Base-by-base conservation (phyloP, 2,113 vertebrate species). In the Ictidomys tridecemlineatus region DNA sequence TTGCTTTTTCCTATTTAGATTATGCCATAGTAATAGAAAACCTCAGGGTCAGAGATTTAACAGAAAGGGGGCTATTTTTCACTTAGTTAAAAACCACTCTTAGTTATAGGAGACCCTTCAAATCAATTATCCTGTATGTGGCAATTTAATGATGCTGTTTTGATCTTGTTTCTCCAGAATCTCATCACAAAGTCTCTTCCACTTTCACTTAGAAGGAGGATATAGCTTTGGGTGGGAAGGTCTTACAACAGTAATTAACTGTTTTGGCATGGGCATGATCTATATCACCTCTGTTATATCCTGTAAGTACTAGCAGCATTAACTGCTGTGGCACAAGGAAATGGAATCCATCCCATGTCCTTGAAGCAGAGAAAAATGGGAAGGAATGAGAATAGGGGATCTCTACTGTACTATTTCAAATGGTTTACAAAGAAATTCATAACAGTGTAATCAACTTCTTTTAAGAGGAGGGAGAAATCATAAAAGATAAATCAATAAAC, bases 1-100 rank as follows among this genome's bases (percentile, higher is more conserved):
- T 80, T 84, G 37, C 73, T 78, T 84, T 76, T 65, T 77, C 48
- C 89, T 61, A 42, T 56, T 88, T 85, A 93, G 39, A 79, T 85
- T 74, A 28, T 32, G 5, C 13, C 32, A 34, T 17, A 65, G 37
- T 78, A 84, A 70, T 3, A 63, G 67, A 65, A 69, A 79, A 89
- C 20, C 67, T 70, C 9, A 10, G 79, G 32, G 65, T 51, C n/a
- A 39, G 77, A 28, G 34, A 82, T 24, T 80, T 76, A 17, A 70
- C 24, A 26, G 45, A 45, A 84, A 51, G 51, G 12, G 26, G 4
- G n/a, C 89, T 39, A 30, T 39, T 80, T 95, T 53, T 72, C 63
- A 56, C 61, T 92, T 45, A n/a, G 0, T 32, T 61, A 51, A 72
- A 45, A 78, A 61, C 30, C 48, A 88, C 58, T 82, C 82, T 34